Evolutionary conservation across 2,113 vertebrate genomes (phyloP), one percentile per base, ranked within the genome.

Genomic region (Chelonoidis abingdonii): DNA sequence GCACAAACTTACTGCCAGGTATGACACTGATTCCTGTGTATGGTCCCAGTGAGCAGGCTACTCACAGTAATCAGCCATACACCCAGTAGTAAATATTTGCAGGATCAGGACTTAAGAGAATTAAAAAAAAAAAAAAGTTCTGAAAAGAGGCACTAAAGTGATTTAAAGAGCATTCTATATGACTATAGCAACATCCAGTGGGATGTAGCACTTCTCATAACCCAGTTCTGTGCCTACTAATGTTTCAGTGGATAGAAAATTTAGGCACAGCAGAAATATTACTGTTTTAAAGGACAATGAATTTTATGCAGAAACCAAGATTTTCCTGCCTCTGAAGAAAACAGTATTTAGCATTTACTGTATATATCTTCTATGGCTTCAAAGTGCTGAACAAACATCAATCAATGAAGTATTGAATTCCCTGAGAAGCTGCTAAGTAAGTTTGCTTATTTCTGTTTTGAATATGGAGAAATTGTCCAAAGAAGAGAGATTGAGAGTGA

Each of bases 401-500:
- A 84, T 35, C 38, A 84, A 95, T 54, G 80, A 93, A 91, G 84
- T 93, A 84, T 80, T 35, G 94, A 97, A 94, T 47, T 80, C 62
- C 87, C 69, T 89, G 41, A 86, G 88, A 92, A 92, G 22, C 29
- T 59, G 44, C 83, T 94, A 57, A 21, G 29, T 35, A 92, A 92
- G 35, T 76, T 95, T 83, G 53, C 92, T 50, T 88, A 10, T 38
- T 5, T 47, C 41, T 87, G 52, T 29, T 22, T 89, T 88, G 57
- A 89, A 95, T 59, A 85, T 31, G 62, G 92, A 96, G 38, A 35
- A 94, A 87, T 9, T 24, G 92, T 83, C 53, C 52, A 90, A 95
- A 88, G 7, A 53, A 59, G 88, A 97, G 93, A 97, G 92, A 93
- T 93, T 91, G 96, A 96, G 52, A 96, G 52, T 52, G 50, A 92